Base-by-base conservation (phyloP, 2,888 invertebrate species). In the Drosophila paranaensis region DNA sequence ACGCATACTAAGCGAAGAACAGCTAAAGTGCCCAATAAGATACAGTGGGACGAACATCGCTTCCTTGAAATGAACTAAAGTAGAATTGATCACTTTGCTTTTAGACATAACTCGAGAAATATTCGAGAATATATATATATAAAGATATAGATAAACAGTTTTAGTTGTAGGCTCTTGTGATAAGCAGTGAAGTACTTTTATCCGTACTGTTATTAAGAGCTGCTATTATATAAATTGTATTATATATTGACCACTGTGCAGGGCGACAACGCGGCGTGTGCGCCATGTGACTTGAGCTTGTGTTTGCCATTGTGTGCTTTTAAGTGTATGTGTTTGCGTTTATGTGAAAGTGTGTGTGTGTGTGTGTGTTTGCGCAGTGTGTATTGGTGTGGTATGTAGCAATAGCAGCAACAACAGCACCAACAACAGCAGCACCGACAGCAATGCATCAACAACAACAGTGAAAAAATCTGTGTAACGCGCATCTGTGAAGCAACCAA, bases 401-500 rank as follows among this genome's bases (percentile, higher is more conserved):
- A 27, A 27, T 25, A 46, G 27, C 45, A 46, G 20, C 20, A 20
- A 20, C 20, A 20, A 20, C 20, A 20, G 20, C 40, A 16, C 30
- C n/a, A 48, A 61, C 63, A 20, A 20, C 20, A 20, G 20, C 40
- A 16, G 30, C n/a, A 48, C 58, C 63, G 20, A 20, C 20, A 20
- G 20, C 20, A 20, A 20, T 20, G 20, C 20, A 20, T 9, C 40
- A 16, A 48, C n/a, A 74, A 53, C 20, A 8, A 37, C 37, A 14
- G 20, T 6, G 14, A 30, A 64, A 69, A 84, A 84, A 84, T 84
- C 90, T 86, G 87, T 84, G 90, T 84, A 79, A 60, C 89, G 83
- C 83, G 84, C 89, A 84, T 84, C 89, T 86, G 90, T 86, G 89
- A 88, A 79, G 87, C 75, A 79, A 82, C 73, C 80, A 62, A 89